Conservation (phyloP, 2,888 invertebrate species). For the Patella caerulea region DNA sequence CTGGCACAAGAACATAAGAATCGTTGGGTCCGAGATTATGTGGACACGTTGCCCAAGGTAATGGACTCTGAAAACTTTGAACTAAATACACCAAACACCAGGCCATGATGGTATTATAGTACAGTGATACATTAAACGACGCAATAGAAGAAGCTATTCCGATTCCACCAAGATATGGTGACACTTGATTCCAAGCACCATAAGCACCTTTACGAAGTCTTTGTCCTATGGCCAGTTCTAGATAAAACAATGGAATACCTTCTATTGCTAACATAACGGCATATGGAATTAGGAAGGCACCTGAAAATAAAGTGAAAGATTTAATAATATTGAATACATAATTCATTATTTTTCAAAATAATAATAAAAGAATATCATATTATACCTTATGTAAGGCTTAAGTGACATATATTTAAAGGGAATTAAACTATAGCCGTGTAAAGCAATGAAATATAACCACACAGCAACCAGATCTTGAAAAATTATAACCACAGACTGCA, state of each 20-base stretch:
- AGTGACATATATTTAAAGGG: too few relatives aligned
- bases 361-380: too few relatives aligned
- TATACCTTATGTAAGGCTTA: too few relatives aligned
- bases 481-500: too few relatives aligned
- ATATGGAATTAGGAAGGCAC: slow-evolving; percentile 95
- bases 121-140: slow-evolving; percentile 91
- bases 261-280: slow-evolving; percentile 88
- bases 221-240: slow-evolving; percentile 95
- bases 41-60: slow-evolving; percentile 92
- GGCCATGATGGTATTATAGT: slow-evolving; percentile 97
- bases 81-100: slow-evolving; percentile 96
- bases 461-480: too few relatives aligned
- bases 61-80: slow-evolving; percentile 87
- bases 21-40: slow-evolving; percentile 71
- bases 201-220: slow-evolving; percentile 90
- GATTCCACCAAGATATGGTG: slow-evolving; percentile 92
- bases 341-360: too few relatives aligned
- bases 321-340: too few relatives aligned
- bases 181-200: slow-evolving; percentile 96
- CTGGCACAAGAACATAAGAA: slow-evolving; percentile 28
- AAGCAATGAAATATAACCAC: too few relatives aligned
- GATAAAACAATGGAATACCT: slow-evolving; percentile 92
- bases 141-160: slow-evolving; percentile 93
- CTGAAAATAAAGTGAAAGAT: slow-evolving; percentile 74
- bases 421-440: too few relatives aligned